Base-by-base conservation (phyloP, 2,113 vertebrate genomes). In the Oxyura jamaicensis region DNA sequence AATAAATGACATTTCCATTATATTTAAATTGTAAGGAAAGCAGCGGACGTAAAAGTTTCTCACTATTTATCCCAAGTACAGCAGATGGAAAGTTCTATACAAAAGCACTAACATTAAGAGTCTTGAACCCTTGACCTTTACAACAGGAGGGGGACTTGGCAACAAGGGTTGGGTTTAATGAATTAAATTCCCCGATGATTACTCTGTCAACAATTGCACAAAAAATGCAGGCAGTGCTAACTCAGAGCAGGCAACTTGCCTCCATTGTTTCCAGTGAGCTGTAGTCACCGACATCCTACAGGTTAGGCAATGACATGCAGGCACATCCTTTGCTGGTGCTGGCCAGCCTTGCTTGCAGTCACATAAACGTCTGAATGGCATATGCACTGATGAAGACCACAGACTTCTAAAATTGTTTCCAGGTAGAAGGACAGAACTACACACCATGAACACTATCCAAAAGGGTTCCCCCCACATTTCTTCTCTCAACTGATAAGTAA, bases 331-430 rank as follows among this genome's bases (percentile, higher is more conserved):
- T 10, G n/a, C 25, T 5, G 60, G 44, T 18, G 31, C 39, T 11
- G 20, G 39, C 39, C 62, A 46, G 13, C 22, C 12, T 10, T 15
- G 1, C 8, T 6, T 52, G 11, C n/a, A 35, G 46, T 28, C 63
- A 69, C 76, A 8, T 5, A 13, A 8, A 42, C 0, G 0, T 9
- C 77, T 21, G 5, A 71, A 15, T 0, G n/a, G 48, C 42, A 56
- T 8, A 0, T 13, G 35, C 22, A 4, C 63, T 44, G 8, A 4
- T 13, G 13, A 36, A 29, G 18, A 33, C 42, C 50, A 20, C 35
- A 46, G 33, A 13, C 31, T 29, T 42, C 35, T 9, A 8, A 50
- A 76, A 14, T 17, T 22, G 16, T 11, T 28, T 21, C 26, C 3
- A 39, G 50, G 35, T 3, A 15, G 35, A 29, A 65, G 15, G 55